A percentile compares a stretch with the other conserved stretches of the same genome.
Evolutionary conservation across 2,797 vertebrate species (phyloP).

Genomic region (Sphenodon punctatus): DNA sequence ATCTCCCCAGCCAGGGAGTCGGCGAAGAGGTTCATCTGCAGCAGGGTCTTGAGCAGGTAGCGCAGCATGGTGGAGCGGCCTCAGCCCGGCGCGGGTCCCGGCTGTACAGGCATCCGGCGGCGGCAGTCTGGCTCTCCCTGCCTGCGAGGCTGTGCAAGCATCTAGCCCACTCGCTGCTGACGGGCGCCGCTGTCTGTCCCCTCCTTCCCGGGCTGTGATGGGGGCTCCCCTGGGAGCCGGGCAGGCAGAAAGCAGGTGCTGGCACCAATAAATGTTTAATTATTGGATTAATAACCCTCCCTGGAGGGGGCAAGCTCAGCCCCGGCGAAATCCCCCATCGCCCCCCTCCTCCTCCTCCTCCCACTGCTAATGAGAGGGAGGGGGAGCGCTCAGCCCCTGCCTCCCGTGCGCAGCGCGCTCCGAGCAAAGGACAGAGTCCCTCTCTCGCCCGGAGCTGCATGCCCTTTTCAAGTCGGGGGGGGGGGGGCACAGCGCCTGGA

Average conservation of each 20-base stretch:
- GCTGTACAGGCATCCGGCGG: slow-evolving; percentile 44
- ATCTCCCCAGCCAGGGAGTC: slow-evolving; percentile 82
- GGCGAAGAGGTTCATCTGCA: slow-evolving; percentile 97
- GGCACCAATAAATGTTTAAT: slow-evolving; percentile 91
- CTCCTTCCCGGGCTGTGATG: slow-evolving; percentile 69
- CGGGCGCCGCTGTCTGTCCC: slow-evolving; percentile 76
- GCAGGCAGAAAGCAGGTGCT: slow-evolving; percentile 86
- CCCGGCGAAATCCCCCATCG: background rate
- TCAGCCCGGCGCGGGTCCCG: slow-evolving; percentile 11
- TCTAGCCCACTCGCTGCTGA: slow-evolving; percentile 76
- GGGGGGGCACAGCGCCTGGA: no score
- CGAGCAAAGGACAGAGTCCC: background rate
- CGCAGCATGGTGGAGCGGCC: slow-evolving; percentile 84
- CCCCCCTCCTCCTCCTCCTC: background rate
- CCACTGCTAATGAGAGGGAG: background rate
- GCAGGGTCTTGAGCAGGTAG: slow-evolving; percentile 93
- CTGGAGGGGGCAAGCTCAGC: background rate
- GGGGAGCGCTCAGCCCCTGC: no score
- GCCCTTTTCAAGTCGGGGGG: no score
- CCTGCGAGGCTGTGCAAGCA: slow-evolving; percentile 78
- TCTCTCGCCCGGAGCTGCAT: no score
- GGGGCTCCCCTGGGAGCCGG: slow-evolving; percentile 72
- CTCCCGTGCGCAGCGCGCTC: no score
- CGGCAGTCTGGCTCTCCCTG: no score
- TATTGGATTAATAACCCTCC: slow-evolving; percentile 91